Evolutionary conservation across 2,888 invertebrate species (phyloP).

Genomic region (Criorhina ranunculi): DNA sequence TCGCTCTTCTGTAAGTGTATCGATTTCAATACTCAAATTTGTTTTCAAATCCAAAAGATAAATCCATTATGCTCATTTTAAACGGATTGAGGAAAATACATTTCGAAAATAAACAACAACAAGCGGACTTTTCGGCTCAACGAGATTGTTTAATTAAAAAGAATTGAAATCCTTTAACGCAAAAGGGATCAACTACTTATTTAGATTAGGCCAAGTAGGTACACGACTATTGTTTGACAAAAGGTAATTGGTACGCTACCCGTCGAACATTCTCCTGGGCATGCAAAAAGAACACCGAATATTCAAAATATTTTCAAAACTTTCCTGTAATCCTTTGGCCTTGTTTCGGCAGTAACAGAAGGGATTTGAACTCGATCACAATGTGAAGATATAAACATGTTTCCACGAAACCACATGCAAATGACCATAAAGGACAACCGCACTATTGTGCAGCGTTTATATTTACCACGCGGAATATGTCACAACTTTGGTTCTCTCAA

Average conservation of each 20-base stretch:
- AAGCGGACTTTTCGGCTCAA: conserved; percentile 39
- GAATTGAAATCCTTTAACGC: conserved; percentile 76
- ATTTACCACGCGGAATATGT: conserved; percentile 69
- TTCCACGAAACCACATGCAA: conserved; percentile 56
- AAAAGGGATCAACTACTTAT: conserved; percentile 75
- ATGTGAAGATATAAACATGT: conserved; percentile 29
- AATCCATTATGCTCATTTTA: conserved; percentile 72
- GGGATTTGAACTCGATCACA: conserved; percentile 39
- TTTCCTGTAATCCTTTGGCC: conserved; percentile 58
- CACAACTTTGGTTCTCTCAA: conserved; percentile 66
- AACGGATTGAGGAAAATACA: conserved; percentile 66
- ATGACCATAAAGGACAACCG: conserved; percentile 47
- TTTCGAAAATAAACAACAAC: conserved; percentile 68
- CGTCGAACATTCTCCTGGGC: conserved; percentile 30
- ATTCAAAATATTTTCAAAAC: conserved; percentile 73
- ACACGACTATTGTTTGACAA: conserved; percentile 48
- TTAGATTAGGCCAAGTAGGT: conserved; percentile 68
- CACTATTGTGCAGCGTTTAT: conserved; percentile 29
- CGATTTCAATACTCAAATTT: conserved; percentile 66
- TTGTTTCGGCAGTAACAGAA: conserved; percentile 6
- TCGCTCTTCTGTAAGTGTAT: conserved; percentile 58
- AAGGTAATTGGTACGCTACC: conserved; percentile 61
- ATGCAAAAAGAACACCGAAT: conserved; percentile 57
- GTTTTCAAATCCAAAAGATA: conserved; percentile 69
- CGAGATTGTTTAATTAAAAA: conserved; percentile 73